Conservation (phyloP, 2,888 invertebrate genomes). For the Drosophila vallismaia region DNA sequence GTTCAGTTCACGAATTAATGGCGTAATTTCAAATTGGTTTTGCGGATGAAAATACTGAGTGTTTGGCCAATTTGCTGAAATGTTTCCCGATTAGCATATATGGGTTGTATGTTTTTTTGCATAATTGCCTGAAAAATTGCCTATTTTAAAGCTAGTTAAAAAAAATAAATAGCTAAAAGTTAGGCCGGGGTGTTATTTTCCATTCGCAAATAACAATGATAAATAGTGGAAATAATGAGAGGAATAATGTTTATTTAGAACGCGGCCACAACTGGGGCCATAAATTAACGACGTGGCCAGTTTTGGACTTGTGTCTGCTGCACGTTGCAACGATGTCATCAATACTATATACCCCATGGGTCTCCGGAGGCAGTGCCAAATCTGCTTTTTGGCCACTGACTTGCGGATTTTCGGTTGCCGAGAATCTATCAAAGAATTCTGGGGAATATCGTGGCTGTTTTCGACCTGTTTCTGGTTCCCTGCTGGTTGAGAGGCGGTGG, state of each 20-base stretch:
- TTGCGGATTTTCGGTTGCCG: conserved; percentile 12
- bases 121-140: conserved; percentile 28
- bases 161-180: conserved; percentile 18
- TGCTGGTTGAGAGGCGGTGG: conserved; percentile 27
- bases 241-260: conserved; percentile 36
- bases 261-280: conserved; percentile 25
- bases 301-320: conserved; percentile 15
- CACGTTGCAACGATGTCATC: conserved; percentile 41
- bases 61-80: conserved; percentile 40
- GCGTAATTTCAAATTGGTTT: conserved; percentile 64
- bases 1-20: conserved; percentile 64
- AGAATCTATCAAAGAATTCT: conserved; percentile 14
- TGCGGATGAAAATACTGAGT: conserved; percentile 46
- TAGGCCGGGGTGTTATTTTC: conserved; percentile 16
- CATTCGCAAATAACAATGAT: conserved; percentile 28
- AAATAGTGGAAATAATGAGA: conserved; percentile 38
- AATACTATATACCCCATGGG: conserved; percentile 6
- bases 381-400: conserved; percentile 15
- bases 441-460: neutral
- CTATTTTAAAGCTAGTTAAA: conserved; percentile 32
- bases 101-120: neutral
- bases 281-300: conserved; percentile 32
- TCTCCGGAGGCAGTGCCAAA: conserved; percentile 20
- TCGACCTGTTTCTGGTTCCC: conserved; percentile 4
- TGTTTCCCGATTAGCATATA: conserved; percentile 28